These are phyloP conservation scores for Polyommatus icarus DNA, from an alignment of 2,888 invertebrate species.

Conservation along the genomic window DNA sequence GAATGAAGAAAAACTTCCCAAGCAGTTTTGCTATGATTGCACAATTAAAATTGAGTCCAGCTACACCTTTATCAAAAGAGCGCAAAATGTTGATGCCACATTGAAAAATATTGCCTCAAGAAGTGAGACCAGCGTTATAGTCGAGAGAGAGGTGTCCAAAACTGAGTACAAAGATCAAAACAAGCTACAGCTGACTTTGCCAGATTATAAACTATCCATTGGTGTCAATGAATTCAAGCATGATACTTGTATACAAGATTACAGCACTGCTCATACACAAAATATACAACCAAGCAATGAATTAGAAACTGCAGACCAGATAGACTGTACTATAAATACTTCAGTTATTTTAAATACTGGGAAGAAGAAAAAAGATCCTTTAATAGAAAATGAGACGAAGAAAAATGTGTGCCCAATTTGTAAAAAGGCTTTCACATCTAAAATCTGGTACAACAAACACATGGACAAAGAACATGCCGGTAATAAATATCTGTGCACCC, in stretches of 20 bases:
- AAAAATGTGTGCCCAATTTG: constrained; percentile 59
- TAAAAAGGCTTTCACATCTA: constrained; percentile 58
- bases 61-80: constrained; percentile 70
- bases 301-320: background rate
- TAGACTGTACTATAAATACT: background rate
- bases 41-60: constrained; percentile 71
- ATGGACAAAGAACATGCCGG: constrained; percentile 61
- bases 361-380: constrained; percentile 38
- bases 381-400: constrained; percentile 39
- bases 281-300: constrained; percentile 6
- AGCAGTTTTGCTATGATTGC: constrained; percentile 74
- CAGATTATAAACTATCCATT: constrained; percentile 59
- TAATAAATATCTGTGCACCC: constrained; percentile 54
- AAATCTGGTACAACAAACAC: constrained; percentile 65
- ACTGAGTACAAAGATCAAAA: constrained; percentile 39
- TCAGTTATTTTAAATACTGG: constrained; percentile 1
- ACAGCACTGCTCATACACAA: constrained; percentile 32
- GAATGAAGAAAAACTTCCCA: constrained; percentile 69
- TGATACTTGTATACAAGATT: constrained; percentile 36
- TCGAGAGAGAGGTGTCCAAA: constrained; percentile 51
- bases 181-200: constrained; percentile 53
- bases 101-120: constrained; percentile 61
- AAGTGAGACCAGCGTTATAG: constrained; percentile 56
- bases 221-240: constrained; percentile 47
- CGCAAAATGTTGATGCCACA: constrained; percentile 61